Conservation (phyloP, 2,797 vertebrate genomes). For the Craterocephalus amniculus region DNA sequence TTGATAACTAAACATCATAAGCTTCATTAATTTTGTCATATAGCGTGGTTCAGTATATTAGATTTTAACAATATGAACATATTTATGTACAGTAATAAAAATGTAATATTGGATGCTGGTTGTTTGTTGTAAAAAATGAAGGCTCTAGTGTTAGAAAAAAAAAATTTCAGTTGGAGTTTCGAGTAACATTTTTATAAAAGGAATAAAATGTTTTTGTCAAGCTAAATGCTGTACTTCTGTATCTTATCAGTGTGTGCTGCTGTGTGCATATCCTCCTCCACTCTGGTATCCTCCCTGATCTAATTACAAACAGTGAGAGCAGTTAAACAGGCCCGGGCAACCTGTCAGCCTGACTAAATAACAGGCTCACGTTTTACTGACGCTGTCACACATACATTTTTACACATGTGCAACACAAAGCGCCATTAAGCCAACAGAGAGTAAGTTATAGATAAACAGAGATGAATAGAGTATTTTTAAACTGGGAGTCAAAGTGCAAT, state of each 20-base stretch:
- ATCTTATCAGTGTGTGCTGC: not conserved
- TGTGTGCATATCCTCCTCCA: not conserved
- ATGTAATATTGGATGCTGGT: not conserved
- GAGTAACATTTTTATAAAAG: slow-evolving; percentile 6
- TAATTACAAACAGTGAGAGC: slow-evolving; percentile 54
- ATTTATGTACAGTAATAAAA: not conserved
- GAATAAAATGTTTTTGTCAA: slow-evolving; percentile 24
- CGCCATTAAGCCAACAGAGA: not conserved
- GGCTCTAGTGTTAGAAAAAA: not conserved
- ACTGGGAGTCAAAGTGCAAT: not conserved
- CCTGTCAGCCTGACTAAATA: slow-evolving; percentile 42
- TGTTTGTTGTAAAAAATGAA: slow-evolving; percentile 4
- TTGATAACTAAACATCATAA: not conserved
- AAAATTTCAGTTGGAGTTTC: not conserved
- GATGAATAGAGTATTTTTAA: not conserved
- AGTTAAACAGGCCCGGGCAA: slow-evolving; percentile 50
- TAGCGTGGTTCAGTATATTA: not conserved
- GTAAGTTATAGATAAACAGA: not conserved
- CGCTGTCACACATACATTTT: slow-evolving; percentile 5
- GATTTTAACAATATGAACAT: not conserved
- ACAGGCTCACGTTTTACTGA: slow-evolving; percentile 46
- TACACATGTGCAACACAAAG: not conserved
- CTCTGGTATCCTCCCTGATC: slow-evolving; percentile 27
- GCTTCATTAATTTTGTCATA: not conserved
- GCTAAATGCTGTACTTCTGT: not conserved